phyloP scores from a whole-genome alignment of 2,113 vertebrate species.

The Indri indri region DNA sequence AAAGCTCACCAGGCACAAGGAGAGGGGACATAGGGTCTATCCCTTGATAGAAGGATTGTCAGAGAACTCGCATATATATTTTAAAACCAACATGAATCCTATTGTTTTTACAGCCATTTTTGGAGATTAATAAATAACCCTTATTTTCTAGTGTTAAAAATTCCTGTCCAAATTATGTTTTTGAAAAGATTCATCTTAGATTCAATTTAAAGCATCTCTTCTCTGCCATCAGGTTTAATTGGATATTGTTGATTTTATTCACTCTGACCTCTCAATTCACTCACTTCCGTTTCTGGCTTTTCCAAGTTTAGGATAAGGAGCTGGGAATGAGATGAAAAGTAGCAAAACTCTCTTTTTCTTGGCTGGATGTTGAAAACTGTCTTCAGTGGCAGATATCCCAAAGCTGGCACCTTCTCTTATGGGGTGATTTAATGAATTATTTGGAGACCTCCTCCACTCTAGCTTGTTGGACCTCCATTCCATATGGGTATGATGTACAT shows the following conservation, averaged over 20 bases:
- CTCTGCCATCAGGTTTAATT: neutral
- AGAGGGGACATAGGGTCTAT: neutral
- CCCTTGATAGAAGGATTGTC: neutral
- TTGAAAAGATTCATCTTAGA: neutral
- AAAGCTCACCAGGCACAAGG: neutral
- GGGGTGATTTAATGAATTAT: neutral
- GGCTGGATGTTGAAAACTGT: neutral
- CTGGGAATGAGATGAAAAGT: constrained; percentile 27
- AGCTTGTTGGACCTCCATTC: neutral
- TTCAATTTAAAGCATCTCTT: neutral
- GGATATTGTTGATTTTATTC: neutral
- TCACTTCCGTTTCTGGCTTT: neutral
- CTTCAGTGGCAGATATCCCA: neutral
- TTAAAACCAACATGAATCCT: neutral
- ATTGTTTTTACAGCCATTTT: neutral
- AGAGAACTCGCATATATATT: neutral
- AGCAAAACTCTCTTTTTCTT: neutral
- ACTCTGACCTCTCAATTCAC: neutral
- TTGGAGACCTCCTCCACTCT: neutral
- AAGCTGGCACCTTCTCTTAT: neutral
- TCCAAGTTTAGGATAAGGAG: neutral
- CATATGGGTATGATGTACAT: neutral
- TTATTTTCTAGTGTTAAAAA: constrained; percentile 26
- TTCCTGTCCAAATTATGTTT: neutral
- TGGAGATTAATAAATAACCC: neutral